Evolutionary conservation across 2,113 vertebrate genomes (phyloP), one percentile per base, ranked within the genome.

Genomic region (Notothenia rossii): DNA sequence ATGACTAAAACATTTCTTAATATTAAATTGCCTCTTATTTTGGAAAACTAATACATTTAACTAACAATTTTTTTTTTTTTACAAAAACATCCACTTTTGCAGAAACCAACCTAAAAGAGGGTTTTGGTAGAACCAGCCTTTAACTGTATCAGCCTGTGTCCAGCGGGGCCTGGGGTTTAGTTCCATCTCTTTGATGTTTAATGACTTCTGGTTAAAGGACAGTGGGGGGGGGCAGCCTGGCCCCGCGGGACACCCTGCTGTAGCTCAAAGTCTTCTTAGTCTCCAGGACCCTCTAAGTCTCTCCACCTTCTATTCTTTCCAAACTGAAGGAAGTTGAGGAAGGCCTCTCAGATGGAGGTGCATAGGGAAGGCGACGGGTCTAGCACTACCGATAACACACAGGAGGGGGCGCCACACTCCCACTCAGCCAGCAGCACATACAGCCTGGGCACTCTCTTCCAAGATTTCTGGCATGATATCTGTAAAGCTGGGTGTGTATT

Each of bases 401-500:
- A 98, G 92, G 98, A 98, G 89, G 98, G 97, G 94, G 90, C 94
- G 83, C 93, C 95, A 90, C 96, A 95, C 92, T 96, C 91, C 95
- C 95, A 95, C 72, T 97, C 91, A 95, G 94, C 97, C 91, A 94
- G 94, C 94, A 89, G 94, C 91, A 92, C 97, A 91, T 96, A 95
- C 94, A 95, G 95, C 87, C 94, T 99, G 91, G 96, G 95, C 81
- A 59, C 96, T 93, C 94, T 99, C 96, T 97, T 98, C 97, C 96
- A 96, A 96, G 97, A 97, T 94, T 96, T 99, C 95, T 99, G 97
- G 97, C 97, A 96, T 94, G 97, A 96, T 95, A 96, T 97, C 96
- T 97, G 97, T 97, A 97, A 98, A 96, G 96, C 97, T 94, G 97
- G 98, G 98, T 99, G 97, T 97, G 98, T 99, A 98, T 97, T 89